Conservation (phyloP, 2,888 invertebrate species). For the Xylota sylvarum region DNA sequence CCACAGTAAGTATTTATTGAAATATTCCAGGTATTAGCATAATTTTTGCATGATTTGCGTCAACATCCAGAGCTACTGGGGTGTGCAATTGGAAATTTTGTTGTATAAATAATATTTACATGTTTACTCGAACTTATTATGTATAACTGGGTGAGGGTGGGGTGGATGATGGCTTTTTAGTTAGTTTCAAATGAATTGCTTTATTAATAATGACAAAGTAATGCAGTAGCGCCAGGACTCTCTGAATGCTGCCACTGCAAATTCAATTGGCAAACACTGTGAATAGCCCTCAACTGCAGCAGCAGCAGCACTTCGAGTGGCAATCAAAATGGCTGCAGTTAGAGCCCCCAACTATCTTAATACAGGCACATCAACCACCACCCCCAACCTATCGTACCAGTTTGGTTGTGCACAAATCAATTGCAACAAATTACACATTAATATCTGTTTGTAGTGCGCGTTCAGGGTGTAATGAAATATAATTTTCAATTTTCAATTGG, state of each 20-base stretch:
- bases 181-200: conserved; percentile 55
- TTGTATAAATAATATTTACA: conserved; percentile 55
- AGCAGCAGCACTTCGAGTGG: conserved; percentile 28
- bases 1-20: conserved; percentile 58
- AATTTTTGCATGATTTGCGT: conserved; percentile 70
- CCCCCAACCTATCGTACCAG: too few relatives aligned
- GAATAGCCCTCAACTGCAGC: conserved; percentile 7
- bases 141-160: not conserved
- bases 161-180: conserved; percentile 39
- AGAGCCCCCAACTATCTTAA: not conserved
- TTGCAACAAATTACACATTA: conserved; percentile 51
- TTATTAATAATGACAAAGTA: conserved; percentile 68
- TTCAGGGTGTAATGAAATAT: conserved; percentile 43
- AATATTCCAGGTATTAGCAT: conserved; percentile 68
- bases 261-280: conserved; percentile 51
- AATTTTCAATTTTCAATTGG: conserved; percentile 56
- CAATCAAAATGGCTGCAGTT: conserved; percentile 37
- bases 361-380: not conserved
- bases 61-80: conserved; percentile 2
- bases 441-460: conserved; percentile 35
- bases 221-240: conserved; percentile 14
- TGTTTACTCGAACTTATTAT: conserved; percentile 29
- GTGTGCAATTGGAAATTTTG: conserved; percentile 31
- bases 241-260: conserved; percentile 15
- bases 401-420: conserved; percentile 37